Percentiles rank a stretch among this genome's conserved stretches.
These are phyloP conservation scores for Euphysa ruthae DNA, from an alignment of 30 jellyfish, hydroid and myxozoan species.

Conservation along the genomic window DNA sequence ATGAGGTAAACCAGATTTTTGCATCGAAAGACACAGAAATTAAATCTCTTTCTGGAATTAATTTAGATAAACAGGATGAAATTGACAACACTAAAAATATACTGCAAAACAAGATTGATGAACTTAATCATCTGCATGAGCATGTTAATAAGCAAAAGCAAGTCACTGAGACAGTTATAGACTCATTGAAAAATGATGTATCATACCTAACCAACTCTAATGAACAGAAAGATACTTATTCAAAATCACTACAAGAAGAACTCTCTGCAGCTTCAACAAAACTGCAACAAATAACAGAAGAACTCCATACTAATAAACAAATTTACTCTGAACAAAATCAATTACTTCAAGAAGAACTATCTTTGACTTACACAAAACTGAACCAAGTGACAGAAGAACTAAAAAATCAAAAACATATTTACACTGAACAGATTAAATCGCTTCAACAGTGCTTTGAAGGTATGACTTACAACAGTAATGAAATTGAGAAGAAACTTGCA, in stretches of 20 bases:
- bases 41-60: background rate
- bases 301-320: background rate
- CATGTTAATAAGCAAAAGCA: too few species aligned
- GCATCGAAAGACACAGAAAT: background rate
- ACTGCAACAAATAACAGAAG: too few species aligned
- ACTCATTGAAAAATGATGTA: background rate
- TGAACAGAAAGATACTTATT: too few species aligned
- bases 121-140: background rate
- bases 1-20: background rate
- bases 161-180: background rate
- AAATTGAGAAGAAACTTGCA: conserved; percentile 10
- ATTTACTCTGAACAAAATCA: background rate
- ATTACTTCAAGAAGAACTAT: background rate
- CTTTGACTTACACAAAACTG: background rate
- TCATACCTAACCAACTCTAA: too few species aligned
- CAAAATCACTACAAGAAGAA: too few species aligned
- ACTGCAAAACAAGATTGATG: background rate
- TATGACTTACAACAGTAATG: conserved; percentile 21
- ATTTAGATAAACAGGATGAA: background rate
- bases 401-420: conserved; percentile 6
- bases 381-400: conserved; percentile 11
- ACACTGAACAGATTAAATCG: conserved; percentile 4
- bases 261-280: too few species aligned
- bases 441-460: conserved; percentile 27
- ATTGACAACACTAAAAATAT: background rate